These are phyloP conservation scores for Syndactyla subalaris DNA, from an alignment of 2,797 vertebrate genomes.

Conservation along the genomic window DNA sequence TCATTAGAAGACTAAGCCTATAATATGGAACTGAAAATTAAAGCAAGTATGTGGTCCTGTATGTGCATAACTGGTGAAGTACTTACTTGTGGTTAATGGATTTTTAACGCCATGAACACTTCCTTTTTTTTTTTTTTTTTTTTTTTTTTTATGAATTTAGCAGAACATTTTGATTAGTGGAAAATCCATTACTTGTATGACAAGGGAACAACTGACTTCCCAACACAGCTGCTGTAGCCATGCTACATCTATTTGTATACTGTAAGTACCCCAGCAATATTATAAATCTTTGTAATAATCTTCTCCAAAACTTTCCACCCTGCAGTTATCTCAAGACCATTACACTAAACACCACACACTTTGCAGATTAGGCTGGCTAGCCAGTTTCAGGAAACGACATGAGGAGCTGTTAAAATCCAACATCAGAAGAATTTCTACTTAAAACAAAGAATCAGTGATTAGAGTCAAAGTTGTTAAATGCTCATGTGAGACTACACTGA, in stretches of 20 bases:
- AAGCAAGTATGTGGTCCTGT: neutral
- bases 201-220: slow-evolving; percentile 1
- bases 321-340: neutral
- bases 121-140: neutral
- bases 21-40: neutral
- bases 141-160: neutral
- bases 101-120: neutral
- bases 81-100: neutral
- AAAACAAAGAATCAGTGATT: neutral
- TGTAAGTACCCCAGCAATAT: neutral
- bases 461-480: neutral
- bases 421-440: neutral
- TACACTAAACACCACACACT: neutral
- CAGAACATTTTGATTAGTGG: neutral
- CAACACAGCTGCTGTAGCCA: neutral
- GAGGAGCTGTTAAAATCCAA: neutral
- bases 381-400: slow-evolving; percentile 7
- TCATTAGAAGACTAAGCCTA: neutral
- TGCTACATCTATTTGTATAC: neutral
- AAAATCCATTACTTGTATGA: neutral
- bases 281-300: slow-evolving; percentile 20
- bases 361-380: neutral
- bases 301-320: neutral
- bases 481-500: neutral
- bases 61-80: neutral